Conservation (phyloP, 1,140 invertebrate genomes). For the Macrosteles quadrilineatus region DNA sequence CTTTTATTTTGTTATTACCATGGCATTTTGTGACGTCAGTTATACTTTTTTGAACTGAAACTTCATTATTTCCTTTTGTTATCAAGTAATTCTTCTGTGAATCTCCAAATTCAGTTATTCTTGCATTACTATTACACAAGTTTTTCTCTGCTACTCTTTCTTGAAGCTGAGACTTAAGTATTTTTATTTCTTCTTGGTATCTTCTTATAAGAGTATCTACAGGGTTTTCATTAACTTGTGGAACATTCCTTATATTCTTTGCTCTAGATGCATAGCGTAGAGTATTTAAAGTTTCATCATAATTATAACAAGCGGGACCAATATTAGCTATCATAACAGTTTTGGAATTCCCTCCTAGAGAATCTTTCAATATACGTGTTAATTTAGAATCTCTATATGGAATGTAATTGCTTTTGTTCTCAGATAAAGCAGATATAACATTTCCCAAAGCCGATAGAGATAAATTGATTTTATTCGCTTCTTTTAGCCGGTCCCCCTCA, state of each 20-base stretch:
- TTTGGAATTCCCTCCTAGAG: slow-evolving; percentile 92
- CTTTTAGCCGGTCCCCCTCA: slow-evolving; percentile 85
- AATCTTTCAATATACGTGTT: slow-evolving; percentile 84
- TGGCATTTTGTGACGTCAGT: too few species aligned
- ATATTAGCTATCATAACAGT: slow-evolving; percentile 98
- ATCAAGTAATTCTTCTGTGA: background rate
- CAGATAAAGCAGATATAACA: slow-evolving; percentile 92
- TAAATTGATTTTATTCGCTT: slow-evolving; percentile 95
- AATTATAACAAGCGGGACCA: slow-evolving; percentile 94
- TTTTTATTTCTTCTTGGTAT: slow-evolving; percentile 83
- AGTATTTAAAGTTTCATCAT: slow-evolving; percentile 92
- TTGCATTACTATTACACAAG: too few species aligned
- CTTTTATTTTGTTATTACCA: background rate
- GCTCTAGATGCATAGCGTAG: slow-evolving; percentile 91
- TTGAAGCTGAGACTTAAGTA: slow-evolving; percentile 52
- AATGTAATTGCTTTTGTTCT: slow-evolving; percentile 79
- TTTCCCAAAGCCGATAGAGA: slow-evolving; percentile 91
- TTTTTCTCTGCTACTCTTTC: slow-evolving; percentile 35
- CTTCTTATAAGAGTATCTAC: slow-evolving; percentile 86
- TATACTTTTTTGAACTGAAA: slow-evolving; percentile 30
- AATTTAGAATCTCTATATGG: slow-evolving; percentile 95
- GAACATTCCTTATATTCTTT: slow-evolving; percentile 95
- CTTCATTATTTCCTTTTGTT: slow-evolving; percentile 28
- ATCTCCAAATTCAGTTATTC: too few species aligned
- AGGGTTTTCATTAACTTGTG: slow-evolving; percentile 93